phyloP scores from a whole-genome alignment of 1,140 invertebrate genomes.

The Bicyclus anynana region DNA sequence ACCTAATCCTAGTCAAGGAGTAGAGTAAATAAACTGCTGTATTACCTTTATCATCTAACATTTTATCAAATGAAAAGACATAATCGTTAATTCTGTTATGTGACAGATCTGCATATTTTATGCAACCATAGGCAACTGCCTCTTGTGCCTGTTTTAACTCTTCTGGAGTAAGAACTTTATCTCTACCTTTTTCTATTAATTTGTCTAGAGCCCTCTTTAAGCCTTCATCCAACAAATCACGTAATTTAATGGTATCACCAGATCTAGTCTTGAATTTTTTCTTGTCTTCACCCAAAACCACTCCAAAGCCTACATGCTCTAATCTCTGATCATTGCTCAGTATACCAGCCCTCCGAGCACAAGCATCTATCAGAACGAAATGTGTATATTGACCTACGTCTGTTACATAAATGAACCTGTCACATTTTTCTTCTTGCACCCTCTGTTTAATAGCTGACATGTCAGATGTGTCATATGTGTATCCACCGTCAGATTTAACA shows the following conservation, averaged over 20 bases:
- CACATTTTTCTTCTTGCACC: constrained; percentile 90
- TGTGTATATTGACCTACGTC: constrained; percentile 96
- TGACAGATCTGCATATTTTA: constrained; percentile 98
- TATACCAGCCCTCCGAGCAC: constrained; percentile 85
- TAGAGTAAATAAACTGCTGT: constrained; percentile 99
- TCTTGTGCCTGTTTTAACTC: constrained; percentile 92
- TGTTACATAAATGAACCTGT: constrained; percentile 97
- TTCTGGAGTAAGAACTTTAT: constrained; percentile 89
- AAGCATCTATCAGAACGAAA: constrained; percentile 87
- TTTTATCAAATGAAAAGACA: constrained; percentile 99
- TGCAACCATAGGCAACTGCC: constrained; percentile 98
- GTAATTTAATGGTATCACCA: constrained; percentile 95
- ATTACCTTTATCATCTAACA: constrained; percentile 99
- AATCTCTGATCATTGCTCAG: constrained; percentile 81
- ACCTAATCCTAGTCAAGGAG: constrained; percentile 95
- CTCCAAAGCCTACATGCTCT: constrained; percentile 97
- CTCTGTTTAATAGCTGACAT: constrained; percentile 94
- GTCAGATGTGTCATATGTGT: constrained; percentile 99
- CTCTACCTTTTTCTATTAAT: constrained; percentile 92
- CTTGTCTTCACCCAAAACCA: constrained; percentile 98
- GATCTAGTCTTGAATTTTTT: constrained; percentile 99
- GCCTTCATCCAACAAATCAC: constrained; percentile 97
- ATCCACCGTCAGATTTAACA: constrained; percentile 98
- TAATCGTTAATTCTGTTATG: constrained; percentile 97
- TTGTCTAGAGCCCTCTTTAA: constrained; percentile 90